Conservation (phyloP, 2,888 invertebrate species). For the Mythimna lalbum region DNA sequence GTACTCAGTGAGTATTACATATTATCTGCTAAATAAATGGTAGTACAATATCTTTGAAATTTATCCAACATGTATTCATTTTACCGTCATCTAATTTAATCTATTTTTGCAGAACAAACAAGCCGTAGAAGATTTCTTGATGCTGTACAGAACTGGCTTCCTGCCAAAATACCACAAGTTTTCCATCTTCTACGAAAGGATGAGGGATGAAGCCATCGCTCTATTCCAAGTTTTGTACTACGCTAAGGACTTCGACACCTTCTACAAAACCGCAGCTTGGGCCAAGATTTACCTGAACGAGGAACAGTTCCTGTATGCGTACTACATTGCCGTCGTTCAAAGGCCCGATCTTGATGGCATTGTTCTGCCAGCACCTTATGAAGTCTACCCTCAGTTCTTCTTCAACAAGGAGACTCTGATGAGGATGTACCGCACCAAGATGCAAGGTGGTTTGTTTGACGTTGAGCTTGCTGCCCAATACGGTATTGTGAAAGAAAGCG, state of each 20-base stretch:
- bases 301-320: conserved; percentile 91
- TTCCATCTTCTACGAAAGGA: conserved; percentile 85
- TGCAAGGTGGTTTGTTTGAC: conserved; percentile 76
- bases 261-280: conserved; percentile 91
- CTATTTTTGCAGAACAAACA: conserved; percentile 79
- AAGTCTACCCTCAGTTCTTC: conserved; percentile 92
- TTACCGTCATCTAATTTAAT: not conserved
- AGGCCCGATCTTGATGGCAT: conserved; percentile 90
- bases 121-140: conserved; percentile 84
- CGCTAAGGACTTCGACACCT: conserved; percentile 91
- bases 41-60: not conserved
- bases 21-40: not conserved
- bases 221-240: conserved; percentile 91
- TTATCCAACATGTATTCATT: not conserved
- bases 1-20: conserved; percentile 78
- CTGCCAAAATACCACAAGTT: conserved; percentile 87
- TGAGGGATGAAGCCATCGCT: conserved; percentile 86
- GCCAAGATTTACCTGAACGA: conserved; percentile 91
- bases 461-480: conserved; percentile 76
- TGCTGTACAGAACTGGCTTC: conserved; percentile 82
- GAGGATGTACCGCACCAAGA: conserved; percentile 83
- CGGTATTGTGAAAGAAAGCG: conserved; percentile 82
- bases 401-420: conserved; percentile 90
- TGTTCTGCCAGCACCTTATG: conserved; percentile 92
- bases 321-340: conserved; percentile 91